Evolutionary conservation across 2,888 invertebrate species (phyloP), one percentile per base, ranked within the genome.

Genomic region (Lochmaea capreae): DNA sequence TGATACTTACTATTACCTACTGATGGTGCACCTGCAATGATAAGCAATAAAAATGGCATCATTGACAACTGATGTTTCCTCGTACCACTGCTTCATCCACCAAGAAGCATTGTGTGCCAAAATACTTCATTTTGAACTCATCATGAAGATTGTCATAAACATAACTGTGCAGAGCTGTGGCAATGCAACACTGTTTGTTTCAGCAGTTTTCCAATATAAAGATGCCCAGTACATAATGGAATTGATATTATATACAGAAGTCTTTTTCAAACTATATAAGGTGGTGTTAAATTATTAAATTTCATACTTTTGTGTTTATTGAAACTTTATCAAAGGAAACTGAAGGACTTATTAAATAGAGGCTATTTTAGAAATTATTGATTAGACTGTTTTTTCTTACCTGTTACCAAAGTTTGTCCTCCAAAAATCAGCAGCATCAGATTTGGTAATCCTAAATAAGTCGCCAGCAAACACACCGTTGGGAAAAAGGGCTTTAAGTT

Each of bases 371-470:
- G 10, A 8, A 54, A 18, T 18, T 54, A 54, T 49, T 5, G 16
- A 54, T 54, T 16, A 18, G n/a, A 54, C 33, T 33, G 8, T 9
- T 54, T 18, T n/a, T 18, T 67, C 90, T 89, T 88, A 97, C 98
- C 96, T 97, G 90, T 97, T 97, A 82, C 96, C 97, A 88, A 99
- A 99, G 86, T 97, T 95, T 75, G 91, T 92, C 85, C 93, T 95
- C 99, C 99, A 99, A 88, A 99, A 99, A 79, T 98, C 98, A 0
- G 98, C 97, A 11, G 99, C 99, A 89, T 99, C 99, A 81, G 97
- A 95, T 89, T 99, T 99, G 42, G 99, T 99, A 84, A 99, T 98
- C 84, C 99, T 93, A 89, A 98, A 99, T 87, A 96, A 96, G 88
- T 98, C 98, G 66, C 98, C 98, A 73, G 97, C 95, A 88, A 98